These are phyloP conservation scores for Himalopsyche japonica DNA, from an alignment of 2,888 invertebrate genomes.

Conservation along the genomic window DNA sequence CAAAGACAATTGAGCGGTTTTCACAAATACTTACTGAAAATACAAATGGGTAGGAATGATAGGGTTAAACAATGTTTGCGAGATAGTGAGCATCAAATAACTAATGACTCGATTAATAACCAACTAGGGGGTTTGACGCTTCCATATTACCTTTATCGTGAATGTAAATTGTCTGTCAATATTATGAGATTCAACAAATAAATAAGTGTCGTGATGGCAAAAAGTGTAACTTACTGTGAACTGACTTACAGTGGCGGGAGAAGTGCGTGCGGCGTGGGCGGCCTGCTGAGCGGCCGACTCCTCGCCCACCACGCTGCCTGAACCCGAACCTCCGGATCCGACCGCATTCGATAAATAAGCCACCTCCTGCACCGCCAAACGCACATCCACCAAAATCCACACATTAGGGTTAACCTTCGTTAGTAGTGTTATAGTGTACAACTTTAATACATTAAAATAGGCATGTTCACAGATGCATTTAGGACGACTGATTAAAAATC, in stretches of 20 bases:
- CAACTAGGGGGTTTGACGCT: too few relatives aligned
- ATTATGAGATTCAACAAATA: background rate
- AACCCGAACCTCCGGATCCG: background rate
- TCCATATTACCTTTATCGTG: too few relatives aligned
- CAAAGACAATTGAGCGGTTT: too few relatives aligned
- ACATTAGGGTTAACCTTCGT: background rate
- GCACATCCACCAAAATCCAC: background rate
- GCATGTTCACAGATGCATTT: too few relatives aligned
- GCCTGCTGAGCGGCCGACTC: slow-evolving; percentile 45
- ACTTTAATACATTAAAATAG: background rate
- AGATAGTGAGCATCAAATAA: too few relatives aligned
- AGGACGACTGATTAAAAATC: too few relatives aligned
- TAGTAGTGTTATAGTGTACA: background rate
- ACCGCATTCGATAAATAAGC: slow-evolving; percentile 10
- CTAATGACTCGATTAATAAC: too few relatives aligned
- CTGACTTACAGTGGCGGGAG: slow-evolving; percentile 80
- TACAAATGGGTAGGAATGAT: too few relatives aligned
- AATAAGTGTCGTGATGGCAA: background rate
- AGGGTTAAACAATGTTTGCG: too few relatives aligned
- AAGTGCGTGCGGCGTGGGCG: slow-evolving; percentile 53
- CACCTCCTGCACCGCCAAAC: slow-evolving; percentile 19
- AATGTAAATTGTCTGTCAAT: too few relatives aligned
- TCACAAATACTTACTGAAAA: too few relatives aligned
- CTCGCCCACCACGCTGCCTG: slow-evolving; percentile 45
- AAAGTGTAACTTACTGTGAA: slow-evolving; percentile 39